A percentile compares a stretch with the other conserved stretches of the same genome.
These are phyloP conservation scores for Epinephelus fuscoguttatus DNA, from an alignment of 2,113 vertebrate genomes.

Conservation along the genomic window DNA sequence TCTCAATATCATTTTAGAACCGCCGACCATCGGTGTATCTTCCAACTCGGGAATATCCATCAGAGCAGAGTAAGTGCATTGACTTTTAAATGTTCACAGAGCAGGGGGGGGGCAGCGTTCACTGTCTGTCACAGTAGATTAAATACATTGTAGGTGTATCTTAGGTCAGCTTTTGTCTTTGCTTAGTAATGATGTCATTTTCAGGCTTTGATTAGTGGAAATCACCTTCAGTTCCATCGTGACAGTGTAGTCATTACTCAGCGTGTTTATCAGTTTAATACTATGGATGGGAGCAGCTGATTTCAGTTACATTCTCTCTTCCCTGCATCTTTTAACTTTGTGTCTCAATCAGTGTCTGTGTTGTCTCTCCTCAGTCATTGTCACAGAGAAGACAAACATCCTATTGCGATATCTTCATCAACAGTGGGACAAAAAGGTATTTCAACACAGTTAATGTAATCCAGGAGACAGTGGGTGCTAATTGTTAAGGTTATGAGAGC, in stretches of 20 bases:
- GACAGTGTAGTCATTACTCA: not conserved
- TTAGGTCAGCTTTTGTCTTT: not conserved
- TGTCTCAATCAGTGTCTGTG: conserved; percentile 3
- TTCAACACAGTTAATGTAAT: not conserved
- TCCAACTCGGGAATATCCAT: conserved; percentile 92
- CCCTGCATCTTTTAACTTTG: not conserved
- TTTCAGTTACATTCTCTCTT: not conserved
- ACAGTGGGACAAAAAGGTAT: conserved; percentile 99
- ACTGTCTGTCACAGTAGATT: not conserved
- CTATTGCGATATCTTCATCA: conserved; percentile 95
- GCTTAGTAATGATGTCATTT: not conserved
- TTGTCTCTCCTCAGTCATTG: conserved; percentile 88
- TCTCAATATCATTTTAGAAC: conserved; percentile 82
- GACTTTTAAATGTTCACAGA: not conserved
- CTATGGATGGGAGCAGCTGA: not conserved
- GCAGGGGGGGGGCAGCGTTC: no score
- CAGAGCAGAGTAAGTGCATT: conserved; percentile 90
- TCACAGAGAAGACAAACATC: conserved; percentile 98
- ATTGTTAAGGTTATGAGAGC: not conserved
- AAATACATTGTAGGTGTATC: not conserved
- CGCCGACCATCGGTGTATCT: conserved; percentile 93
- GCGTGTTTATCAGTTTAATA: not conserved
- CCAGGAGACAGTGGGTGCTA: not conserved
- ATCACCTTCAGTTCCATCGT: not conserved
- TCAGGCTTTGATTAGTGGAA: not conserved